Percentiles rank a stretch among this genome's conserved stretches.
These are phyloP conservation scores for Baronia brevicornis DNA, from an alignment of 2,888 invertebrate genomes.

Conservation along the genomic window DNA sequence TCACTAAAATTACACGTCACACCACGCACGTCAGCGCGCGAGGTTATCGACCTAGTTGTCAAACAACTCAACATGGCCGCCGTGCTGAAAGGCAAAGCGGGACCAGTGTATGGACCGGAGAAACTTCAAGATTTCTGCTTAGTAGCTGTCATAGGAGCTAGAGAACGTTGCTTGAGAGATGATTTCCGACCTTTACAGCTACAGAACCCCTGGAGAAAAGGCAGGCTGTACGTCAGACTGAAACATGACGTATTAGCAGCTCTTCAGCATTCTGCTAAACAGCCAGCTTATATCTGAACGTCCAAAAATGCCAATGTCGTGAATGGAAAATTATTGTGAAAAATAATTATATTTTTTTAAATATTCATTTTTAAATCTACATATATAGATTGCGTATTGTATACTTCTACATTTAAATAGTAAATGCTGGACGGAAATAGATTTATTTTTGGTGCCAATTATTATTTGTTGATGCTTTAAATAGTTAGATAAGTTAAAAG, in stretches of 20 bases:
- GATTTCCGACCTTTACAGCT: slow-evolving; percentile 95
- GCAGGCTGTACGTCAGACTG: slow-evolving; percentile 92
- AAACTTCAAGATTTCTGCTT: slow-evolving; percentile 92
- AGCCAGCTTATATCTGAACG: slow-evolving; percentile 79
- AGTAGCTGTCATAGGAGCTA: slow-evolving; percentile 95
- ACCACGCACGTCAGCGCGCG: slow-evolving; percentile 92
- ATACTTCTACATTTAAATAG: slow-evolving; percentile 7
- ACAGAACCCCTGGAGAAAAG: slow-evolving; percentile 97
- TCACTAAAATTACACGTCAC: slow-evolving; percentile 96
- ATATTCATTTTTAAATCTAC: not conserved
- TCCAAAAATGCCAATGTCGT: slow-evolving; percentile 5
- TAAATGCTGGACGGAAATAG: slow-evolving; percentile 21
- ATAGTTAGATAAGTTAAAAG: slow-evolving; percentile 51
- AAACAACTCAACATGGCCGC: slow-evolving; percentile 97
- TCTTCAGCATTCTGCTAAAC: slow-evolving; percentile 90
- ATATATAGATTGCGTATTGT: slow-evolving; percentile 2
- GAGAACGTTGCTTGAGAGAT: slow-evolving; percentile 94
- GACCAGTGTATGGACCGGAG: slow-evolving; percentile 89
- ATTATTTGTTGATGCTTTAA: slow-evolving; percentile 63
- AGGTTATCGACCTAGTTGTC: slow-evolving; percentile 96
- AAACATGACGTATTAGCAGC: slow-evolving; percentile 93
- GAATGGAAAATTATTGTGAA: not conserved
- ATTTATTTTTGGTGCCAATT: slow-evolving; percentile 62
- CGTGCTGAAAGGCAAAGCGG: slow-evolving; percentile 86
- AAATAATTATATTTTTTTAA: slow-evolving; percentile 7